Evolutionary conservation across 1,140 invertebrate species (phyloP).

Genomic region (Macrotrachela quadricornifera): DNA sequence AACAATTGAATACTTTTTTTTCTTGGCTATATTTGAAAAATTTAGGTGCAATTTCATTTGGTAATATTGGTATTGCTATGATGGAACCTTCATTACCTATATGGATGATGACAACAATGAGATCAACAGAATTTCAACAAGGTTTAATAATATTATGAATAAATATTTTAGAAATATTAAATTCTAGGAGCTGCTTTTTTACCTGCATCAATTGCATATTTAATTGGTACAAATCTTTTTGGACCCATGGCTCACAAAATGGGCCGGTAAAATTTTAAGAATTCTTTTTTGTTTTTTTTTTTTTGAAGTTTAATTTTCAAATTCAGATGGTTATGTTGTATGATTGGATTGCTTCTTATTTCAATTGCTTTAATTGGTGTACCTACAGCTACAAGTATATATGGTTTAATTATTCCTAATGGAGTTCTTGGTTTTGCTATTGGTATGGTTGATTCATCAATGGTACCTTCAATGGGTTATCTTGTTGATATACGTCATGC

Average conservation of each 20-base stretch:
- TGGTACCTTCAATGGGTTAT: slow-evolving; percentile 93
- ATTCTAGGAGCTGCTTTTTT: slow-evolving; percentile 55
- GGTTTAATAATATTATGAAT: slow-evolving; percentile 17
- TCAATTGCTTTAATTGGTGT: slow-evolving; percentile 45
- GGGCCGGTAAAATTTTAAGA: slow-evolving; percentile 41
- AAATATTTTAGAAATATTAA: too few relatives aligned
- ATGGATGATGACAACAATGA: slow-evolving; percentile 98
- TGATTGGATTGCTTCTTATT: slow-evolving; percentile 80
- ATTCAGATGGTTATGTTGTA: slow-evolving; percentile 66
- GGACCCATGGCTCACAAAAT: slow-evolving; percentile 87
- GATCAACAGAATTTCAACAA: slow-evolving; percentile 19
- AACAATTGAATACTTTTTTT: too few relatives aligned
- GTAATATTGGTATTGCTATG: slow-evolving; percentile 95
- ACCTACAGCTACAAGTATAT: slow-evolving; percentile 61
- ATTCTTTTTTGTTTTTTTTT: neutral
- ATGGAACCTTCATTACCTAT: slow-evolving; percentile 82
- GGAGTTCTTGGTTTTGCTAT: slow-evolving; percentile 92
- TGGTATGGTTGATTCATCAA: slow-evolving; percentile 90
- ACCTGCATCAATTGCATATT: slow-evolving; percentile 81
- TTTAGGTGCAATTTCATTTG: slow-evolving; percentile 73
- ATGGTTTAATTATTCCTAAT: slow-evolving; percentile 77
- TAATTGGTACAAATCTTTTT: slow-evolving; percentile 94
- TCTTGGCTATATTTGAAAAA: too few relatives aligned
- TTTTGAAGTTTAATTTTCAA: neutral
- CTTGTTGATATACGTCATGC: slow-evolving; percentile 83